phyloP scores from a whole-genome alignment of 2,113 vertebrate species.

The Typhlomys cinereus region DNA sequence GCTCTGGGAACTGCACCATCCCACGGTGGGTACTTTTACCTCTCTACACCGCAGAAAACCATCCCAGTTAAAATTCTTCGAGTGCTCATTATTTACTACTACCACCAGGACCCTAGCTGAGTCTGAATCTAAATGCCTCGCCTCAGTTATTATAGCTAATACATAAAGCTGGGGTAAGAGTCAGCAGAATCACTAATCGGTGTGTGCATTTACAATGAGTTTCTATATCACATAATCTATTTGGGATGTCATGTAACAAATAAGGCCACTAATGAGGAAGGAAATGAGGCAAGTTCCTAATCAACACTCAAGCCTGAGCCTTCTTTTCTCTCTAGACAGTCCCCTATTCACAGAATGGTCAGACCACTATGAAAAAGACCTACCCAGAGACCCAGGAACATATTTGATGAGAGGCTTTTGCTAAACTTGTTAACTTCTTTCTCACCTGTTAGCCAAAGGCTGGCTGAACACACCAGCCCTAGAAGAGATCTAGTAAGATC shows the following conservation, averaged over 20 bases:
- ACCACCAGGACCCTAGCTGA: neutral
- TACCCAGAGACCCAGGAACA: neutral
- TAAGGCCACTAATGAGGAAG: neutral
- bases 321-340: neutral
- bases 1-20: neutral
- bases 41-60: neutral
- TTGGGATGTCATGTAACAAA: too few species aligned
- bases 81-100: neutral
- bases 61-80: neutral
- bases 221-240: too few species aligned
- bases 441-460: neutral
- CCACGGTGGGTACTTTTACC: neutral
- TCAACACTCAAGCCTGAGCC: neutral
- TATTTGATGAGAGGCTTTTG: neutral
- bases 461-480: neutral
- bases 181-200: neutral
- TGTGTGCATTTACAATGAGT: too few species aligned
- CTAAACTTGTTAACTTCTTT: neutral
- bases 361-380: neutral
- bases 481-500: neutral
- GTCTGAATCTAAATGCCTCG: slow-evolving; percentile 2
- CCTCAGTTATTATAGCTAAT: slow-evolving; percentile 39
- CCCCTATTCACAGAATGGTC: neutral
- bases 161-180: neutral
- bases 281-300: neutral